A percentile compares a stretch with the other conserved stretches of the same genome.
Evolutionary conservation across 2,888 invertebrate species (phyloP).

Genomic region (Cephus rjabovi): DNA sequence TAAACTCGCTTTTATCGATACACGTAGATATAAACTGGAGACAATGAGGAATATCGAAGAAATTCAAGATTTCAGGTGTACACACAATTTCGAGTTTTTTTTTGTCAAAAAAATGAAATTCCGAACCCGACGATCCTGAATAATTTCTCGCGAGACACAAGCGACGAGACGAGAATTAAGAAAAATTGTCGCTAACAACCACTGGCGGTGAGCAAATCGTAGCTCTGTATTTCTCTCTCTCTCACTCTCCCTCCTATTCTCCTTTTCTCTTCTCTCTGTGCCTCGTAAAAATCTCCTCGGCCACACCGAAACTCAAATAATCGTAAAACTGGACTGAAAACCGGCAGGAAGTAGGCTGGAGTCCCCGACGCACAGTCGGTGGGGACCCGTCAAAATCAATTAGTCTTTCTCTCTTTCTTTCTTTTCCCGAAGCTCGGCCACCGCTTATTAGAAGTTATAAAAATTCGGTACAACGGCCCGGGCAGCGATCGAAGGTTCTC

Average conservation of each 20-base stretch:
- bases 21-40: neutral
- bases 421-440: conserved; percentile 24
- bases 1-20: neutral
- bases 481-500: neutral
- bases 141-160: neutral
- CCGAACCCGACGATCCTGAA: neutral
- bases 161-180: conserved; percentile 3
- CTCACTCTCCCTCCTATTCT: neutral
- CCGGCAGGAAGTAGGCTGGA: conserved; percentile 59
- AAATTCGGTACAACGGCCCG: conserved; percentile 36
- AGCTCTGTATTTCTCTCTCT: conserved; percentile 26
- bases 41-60: neutral
- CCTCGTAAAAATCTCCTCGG: conserved; percentile 51
- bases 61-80: neutral
- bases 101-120: neutral
- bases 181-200: conserved; percentile 53
- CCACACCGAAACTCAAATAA: conserved; percentile 47
- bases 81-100: neutral
- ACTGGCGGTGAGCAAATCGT: conserved; percentile 47
- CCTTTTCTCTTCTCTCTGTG: conserved; percentile 38
- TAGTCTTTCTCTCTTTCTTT: conserved; percentile 21
- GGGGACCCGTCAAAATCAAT: conserved; percentile 59
- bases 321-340: conserved; percentile 53
- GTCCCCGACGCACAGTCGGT: conserved; percentile 32
- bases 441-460: conserved; percentile 62